Base-by-base conservation (phyloP, 1,140 invertebrate genomes). In the Hestina assimilis region DNA sequence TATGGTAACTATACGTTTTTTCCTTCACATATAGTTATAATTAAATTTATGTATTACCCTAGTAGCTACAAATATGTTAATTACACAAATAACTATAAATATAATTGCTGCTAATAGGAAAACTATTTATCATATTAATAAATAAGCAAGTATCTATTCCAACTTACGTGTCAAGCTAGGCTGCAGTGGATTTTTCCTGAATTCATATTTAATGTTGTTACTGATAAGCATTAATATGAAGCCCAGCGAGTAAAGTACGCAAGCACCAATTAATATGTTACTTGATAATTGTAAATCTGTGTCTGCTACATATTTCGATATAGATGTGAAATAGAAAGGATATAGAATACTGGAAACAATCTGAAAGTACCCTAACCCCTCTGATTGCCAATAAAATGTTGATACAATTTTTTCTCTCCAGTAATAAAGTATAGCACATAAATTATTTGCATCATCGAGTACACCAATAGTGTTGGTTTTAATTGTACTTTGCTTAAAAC, bases 331-430 rank as follows among this genome's bases (percentile, higher is more conserved):
- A 46, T 74, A 81, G 58, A 64, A 88, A 46, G 85, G 85, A 45
- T 86, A 88, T 4, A 88, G 57, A 14, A 79, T 70, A 66, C 79
- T 83, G 4, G 75, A 77, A 15, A 84, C 74, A 23, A 64, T 59
- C 60, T 86, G 83, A 6, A 85, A 55, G 43, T 88, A 88, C 5
- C 85, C 85, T 19, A 86, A 56, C 1, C 85, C 85, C 66, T 88
- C 85, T n/a, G 72, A 86, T 20, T 88, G 78, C 85, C 85, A 88
- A 58, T 72, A 86, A 65, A 88, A 88, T 58, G 85, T 83, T 45
- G 76, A 63, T 35, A 74, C 75, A 33, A 88, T 69, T 54, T 73
- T 48, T 83, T 67, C 54, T 88, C 85, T 33, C 65, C 69, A 28
- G 80, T 59, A 9, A 86, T 69, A 33, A 81, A 88, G 47, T 79